Base-by-base conservation (phyloP, 2,888 invertebrate species). In the Epinotia demarniana region DNA sequence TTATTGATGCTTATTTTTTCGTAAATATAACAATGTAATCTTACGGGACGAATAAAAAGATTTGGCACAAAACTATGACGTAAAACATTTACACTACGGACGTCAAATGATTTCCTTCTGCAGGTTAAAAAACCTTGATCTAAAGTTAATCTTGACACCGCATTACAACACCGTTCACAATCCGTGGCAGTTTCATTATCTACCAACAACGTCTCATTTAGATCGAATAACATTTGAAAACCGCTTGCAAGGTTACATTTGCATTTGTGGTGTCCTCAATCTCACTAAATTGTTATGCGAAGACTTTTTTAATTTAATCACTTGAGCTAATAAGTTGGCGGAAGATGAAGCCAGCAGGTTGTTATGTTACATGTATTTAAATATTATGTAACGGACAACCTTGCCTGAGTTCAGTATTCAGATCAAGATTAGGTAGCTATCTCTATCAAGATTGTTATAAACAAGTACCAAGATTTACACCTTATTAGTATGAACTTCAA, bases 371-470 rank as follows among this genome's bases (percentile, higher is more conserved):
- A 72, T 72, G 27, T 33, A 58, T n/a, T n/a, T n/a, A n/a, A n/a
- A n/a, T n/a, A n/a, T 75, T 61, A 75, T 72, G 61, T 72, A 75
- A 72, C 46, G 33, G 55, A 60, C 67, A 72, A 75, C 75, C 75
- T 75, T 75, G 75, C 67, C 71, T 62, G 57, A 53, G 53, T 53
- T 16, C 13, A 5, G 53, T 53, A n/a, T 53, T 53, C 53, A 33
- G 66, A 53, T n/a, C 33, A n/a, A n/a, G n/a, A n/a, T 1, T 49
- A 49, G 5, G 4, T 16, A 16, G 16, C 49, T 49, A 16, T 49
- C 9, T 39, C 9, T 39, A 39, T 39, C 9, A 39, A 9, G 39
- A 39, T 39, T 33, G 8, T 33, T 33, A 3, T 33, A 8, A 8
- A 39, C 9, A 39, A 9, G 39, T 39, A 39, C 46, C 46, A 46